Percentiles rank a stretch among this genome's conserved stretches.
phyloP scores from a whole-genome alignment of 2,113 vertebrate species.

The Callospermophilus lateralis region DNA sequence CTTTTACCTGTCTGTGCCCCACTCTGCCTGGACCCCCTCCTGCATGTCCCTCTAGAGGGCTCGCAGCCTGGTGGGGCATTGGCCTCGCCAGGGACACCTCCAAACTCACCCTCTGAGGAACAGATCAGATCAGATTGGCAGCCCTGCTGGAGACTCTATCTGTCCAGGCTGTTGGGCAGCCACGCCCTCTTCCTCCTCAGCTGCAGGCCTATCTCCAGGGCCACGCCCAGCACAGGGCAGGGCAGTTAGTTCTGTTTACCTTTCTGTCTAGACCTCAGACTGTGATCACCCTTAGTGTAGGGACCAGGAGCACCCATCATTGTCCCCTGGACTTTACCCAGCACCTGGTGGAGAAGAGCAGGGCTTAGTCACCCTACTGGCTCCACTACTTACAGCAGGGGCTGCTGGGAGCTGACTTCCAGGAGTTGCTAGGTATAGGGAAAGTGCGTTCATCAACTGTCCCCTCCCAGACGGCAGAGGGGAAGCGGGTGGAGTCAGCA shows the following conservation, averaged over 20 bases:
- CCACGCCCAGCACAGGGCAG: neutral
- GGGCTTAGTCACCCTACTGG: neutral
- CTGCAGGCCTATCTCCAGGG: neutral
- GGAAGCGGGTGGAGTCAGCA: neutral
- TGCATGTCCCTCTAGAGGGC: neutral
- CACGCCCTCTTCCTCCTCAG: neutral
- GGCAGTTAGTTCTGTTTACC: conserved; percentile 55
- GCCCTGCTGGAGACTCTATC: neutral
- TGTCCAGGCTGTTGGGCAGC: neutral
- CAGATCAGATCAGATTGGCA: neutral
- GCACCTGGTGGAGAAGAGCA: neutral
- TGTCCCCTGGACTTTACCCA: conserved; percentile 27
- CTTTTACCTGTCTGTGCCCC: neutral
- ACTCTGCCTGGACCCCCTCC: neutral
- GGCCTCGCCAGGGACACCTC: neutral
- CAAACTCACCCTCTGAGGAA: neutral
- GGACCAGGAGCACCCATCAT: neutral
- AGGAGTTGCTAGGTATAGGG: neutral
- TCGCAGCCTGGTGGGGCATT: neutral
- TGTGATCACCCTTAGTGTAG: neutral
- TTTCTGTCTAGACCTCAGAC: conserved; percentile 66
- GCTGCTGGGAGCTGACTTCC: neutral
- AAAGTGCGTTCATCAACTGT: neutral
- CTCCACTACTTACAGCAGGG: neutral
- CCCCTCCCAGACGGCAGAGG: neutral